Percentiles rank a stretch among this genome's conserved stretches.
These are phyloP conservation scores for Acanthurus lineatus DNA, from an alignment of 2,797 vertebrate species.

Conservation along the genomic window DNA sequence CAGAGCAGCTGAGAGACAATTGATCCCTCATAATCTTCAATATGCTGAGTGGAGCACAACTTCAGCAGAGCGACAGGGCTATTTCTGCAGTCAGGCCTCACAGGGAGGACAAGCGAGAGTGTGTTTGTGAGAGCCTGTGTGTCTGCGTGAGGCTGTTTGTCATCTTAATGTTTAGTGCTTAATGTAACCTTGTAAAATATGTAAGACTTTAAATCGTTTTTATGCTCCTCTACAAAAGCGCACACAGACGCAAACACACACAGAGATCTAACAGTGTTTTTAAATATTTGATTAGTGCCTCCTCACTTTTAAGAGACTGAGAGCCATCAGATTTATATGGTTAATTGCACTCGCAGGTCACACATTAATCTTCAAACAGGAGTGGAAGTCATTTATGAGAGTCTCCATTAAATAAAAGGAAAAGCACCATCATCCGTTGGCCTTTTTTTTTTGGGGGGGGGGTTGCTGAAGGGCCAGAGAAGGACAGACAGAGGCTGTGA, in stretches of 20 bases:
- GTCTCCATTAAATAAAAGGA: not conserved
- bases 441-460: too few species aligned
- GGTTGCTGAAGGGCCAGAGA: not conserved
- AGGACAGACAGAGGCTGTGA: not conserved
- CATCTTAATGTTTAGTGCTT: constrained; percentile 23
- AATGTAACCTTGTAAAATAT: constrained; percentile 38
- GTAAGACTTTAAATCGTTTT: constrained; percentile 9
- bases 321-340: not conserved
- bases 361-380: not conserved
- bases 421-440: too few species aligned
- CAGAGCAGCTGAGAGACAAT: constrained; percentile 11
- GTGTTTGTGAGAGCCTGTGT: not conserved
- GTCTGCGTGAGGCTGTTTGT: not conserved
- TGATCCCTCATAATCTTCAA: constrained; percentile 33
- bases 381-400: not conserved
- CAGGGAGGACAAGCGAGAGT: not conserved
- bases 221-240: not conserved
- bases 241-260: not conserved
- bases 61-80: constrained; percentile 34
- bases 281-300: not conserved
- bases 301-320: not conserved
- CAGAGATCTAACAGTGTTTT: not conserved
- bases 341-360: not conserved
- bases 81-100: constrained; percentile 14
- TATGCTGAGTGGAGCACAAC: constrained; percentile 16